Evolutionary conservation across 2,113 vertebrate genomes (phyloP).

Genomic region (Hydrolagus affinis): DNA sequence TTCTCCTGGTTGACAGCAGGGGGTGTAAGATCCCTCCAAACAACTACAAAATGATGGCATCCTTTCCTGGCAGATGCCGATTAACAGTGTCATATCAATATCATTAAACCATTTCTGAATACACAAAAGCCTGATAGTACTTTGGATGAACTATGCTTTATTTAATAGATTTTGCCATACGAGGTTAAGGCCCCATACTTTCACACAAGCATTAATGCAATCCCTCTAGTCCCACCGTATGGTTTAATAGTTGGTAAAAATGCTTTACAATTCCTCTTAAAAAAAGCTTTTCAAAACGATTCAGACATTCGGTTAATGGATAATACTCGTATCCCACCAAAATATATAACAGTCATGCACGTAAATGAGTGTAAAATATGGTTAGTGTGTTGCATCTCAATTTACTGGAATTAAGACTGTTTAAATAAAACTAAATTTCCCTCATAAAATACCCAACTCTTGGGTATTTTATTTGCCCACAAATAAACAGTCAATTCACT

Average conservation of each 20-base stretch:
- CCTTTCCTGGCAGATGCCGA: background rate
- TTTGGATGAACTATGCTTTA: background rate
- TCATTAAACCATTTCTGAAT: background rate
- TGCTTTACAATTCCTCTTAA: background rate
- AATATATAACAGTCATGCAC: background rate
- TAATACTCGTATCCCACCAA: background rate
- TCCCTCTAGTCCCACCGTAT: background rate
- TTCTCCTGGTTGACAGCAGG: background rate
- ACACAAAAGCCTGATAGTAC: background rate
- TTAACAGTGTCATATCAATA: background rate
- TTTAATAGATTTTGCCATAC: background rate
- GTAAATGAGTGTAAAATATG: background rate
- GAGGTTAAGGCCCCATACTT: background rate
- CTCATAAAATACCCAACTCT: no score
- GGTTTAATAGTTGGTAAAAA: no score
- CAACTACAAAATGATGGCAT: no score
- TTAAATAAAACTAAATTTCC: background rate
- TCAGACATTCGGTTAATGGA: background rate
- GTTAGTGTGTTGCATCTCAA: background rate
- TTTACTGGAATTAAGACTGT: background rate
- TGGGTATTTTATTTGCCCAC: no score
- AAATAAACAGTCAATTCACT: no score
- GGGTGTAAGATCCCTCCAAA: constrained; percentile 24
- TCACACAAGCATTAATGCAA: background rate
- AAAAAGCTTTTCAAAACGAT: background rate